Conservation (phyloP, 2,113 vertebrate genomes). For the Elachura formosa region DNA sequence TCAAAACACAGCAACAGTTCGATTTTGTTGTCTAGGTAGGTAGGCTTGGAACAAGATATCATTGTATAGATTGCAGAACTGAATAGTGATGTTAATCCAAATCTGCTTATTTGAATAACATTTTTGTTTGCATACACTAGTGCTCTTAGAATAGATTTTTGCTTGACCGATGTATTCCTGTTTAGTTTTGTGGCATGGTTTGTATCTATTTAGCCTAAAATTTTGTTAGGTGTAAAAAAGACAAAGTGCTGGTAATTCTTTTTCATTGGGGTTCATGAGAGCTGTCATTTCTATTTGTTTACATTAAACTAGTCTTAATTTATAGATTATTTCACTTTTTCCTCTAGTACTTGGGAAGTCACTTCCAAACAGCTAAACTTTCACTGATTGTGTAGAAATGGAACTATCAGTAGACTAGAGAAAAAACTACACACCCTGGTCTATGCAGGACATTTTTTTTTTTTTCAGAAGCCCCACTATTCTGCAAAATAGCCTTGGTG, state of each 20-base stretch:
- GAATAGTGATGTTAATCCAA: not conserved
- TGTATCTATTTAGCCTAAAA: slow-evolving; percentile 13
- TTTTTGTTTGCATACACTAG: not conserved
- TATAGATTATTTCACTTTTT: not conserved
- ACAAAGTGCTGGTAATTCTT: not conserved
- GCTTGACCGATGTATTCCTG: slow-evolving; percentile 78
- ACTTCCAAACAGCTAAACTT: not conserved
- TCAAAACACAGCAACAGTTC: not conserved
- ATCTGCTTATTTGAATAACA: not conserved
- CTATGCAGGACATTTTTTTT: not conserved
- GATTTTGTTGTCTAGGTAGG: slow-evolving; percentile 30
- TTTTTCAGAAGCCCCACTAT: not conserved
- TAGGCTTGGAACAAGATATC: not conserved
- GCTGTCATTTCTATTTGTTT: not conserved
- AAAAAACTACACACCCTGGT: not conserved
- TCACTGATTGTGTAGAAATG: not conserved
- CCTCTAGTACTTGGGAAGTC: not conserved
- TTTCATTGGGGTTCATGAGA: not conserved
- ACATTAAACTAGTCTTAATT: not conserved
- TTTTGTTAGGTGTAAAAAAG: not conserved
- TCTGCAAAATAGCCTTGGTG: not conserved
- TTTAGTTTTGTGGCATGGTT: slow-evolving; percentile 74
- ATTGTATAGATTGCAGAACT: not conserved
- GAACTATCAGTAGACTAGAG: not conserved
- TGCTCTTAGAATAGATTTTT: slow-evolving; percentile 44